phyloP scores from a whole-genome alignment of 53 echinoderm and acorn worm species.

The Actinopyga echinites region DNA sequence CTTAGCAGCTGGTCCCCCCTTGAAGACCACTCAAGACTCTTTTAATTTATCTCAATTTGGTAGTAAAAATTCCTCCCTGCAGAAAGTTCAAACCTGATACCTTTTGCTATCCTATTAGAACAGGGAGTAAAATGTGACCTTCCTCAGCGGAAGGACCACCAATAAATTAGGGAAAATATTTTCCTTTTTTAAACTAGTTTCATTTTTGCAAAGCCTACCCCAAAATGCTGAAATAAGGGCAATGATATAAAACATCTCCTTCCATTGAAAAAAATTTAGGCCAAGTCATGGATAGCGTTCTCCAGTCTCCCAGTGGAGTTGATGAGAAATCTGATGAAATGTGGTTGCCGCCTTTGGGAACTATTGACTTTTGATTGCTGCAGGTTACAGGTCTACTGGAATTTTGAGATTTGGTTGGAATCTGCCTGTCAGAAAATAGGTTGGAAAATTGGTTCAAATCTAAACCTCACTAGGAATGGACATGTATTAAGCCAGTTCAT shows the following conservation, averaged over 20 bases:
- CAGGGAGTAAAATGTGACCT: too few relatives aligned
- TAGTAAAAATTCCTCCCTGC: not conserved
- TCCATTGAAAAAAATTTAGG: conserved; percentile 8
- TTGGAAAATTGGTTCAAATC: too few relatives aligned
- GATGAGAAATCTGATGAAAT: too few relatives aligned
- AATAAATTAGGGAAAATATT: conserved; percentile 35
- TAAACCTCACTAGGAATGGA: too few relatives aligned
- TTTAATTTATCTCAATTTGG: conserved; percentile 5
- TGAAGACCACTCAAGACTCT: not conserved
- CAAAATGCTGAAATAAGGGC: not conserved
- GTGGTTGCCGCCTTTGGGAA: too few relatives aligned
- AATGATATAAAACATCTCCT: not conserved
- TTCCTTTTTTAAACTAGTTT: not conserved
- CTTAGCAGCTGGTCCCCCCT: conserved; percentile 12
- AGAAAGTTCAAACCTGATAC: too few relatives aligned
- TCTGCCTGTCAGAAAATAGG: too few relatives aligned
- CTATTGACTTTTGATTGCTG: too few relatives aligned
- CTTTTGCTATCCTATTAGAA: too few relatives aligned
- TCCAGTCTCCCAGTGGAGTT: not conserved
- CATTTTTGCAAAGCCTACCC: not conserved
- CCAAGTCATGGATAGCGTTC: conserved; percentile 10
- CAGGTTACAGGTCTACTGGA: too few relatives aligned
- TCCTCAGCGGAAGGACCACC: not conserved
- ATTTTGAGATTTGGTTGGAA: too few relatives aligned
- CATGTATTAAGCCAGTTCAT: too few relatives aligned